These are phyloP conservation scores for Scarus forsteni DNA, from an alignment of 2,797 vertebrate genomes.

Conservation along the genomic window DNA sequence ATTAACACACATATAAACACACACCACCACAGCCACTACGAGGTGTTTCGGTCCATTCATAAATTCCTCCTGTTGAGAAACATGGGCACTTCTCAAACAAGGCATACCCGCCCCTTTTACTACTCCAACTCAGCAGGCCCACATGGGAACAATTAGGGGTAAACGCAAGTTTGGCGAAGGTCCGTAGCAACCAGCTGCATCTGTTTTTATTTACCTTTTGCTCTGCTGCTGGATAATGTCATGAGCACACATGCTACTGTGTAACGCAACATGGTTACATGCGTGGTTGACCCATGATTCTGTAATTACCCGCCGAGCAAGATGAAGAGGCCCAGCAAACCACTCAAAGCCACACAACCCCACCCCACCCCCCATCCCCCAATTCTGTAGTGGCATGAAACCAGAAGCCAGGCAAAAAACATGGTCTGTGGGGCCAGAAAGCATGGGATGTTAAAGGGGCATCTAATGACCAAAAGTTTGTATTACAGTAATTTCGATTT, in stretches of 20 bases:
- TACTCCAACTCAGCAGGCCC: conserved; percentile 75
- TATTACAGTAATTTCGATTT: conserved; percentile 62
- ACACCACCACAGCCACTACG: conserved; percentile 54
- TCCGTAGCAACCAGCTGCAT: conserved; percentile 87
- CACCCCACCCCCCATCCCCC: conserved; percentile 53
- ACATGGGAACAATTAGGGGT: conserved; percentile 87
- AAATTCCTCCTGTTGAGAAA: conserved; percentile 76
- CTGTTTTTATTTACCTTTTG: conserved; percentile 89
- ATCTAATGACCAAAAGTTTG: conserved; percentile 64
- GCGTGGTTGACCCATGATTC: conserved; percentile 88
- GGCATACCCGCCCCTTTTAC: conserved; percentile 73
- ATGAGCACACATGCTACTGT: conserved; percentile 90
- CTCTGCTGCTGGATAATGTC: conserved; percentile 82
- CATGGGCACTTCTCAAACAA: conserved; percentile 73
- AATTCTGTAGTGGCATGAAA: conserved; percentile 65
- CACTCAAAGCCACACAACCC: conserved; percentile 78
- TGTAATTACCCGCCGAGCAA: conserved; percentile 86
- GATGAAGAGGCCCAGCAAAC: conserved; percentile 85
- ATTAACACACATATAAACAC: conserved; percentile 65
- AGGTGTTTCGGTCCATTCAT: conserved; percentile 78
- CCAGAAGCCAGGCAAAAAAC: conserved; percentile 48
- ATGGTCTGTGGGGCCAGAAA: conserved; percentile 42
- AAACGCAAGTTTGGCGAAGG: conserved; percentile 81
- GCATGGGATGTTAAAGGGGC: conserved; percentile 58
- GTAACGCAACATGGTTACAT: conserved; percentile 87